Conservation (phyloP, 2,113 vertebrate species). For the Motacilla alba region DNA sequence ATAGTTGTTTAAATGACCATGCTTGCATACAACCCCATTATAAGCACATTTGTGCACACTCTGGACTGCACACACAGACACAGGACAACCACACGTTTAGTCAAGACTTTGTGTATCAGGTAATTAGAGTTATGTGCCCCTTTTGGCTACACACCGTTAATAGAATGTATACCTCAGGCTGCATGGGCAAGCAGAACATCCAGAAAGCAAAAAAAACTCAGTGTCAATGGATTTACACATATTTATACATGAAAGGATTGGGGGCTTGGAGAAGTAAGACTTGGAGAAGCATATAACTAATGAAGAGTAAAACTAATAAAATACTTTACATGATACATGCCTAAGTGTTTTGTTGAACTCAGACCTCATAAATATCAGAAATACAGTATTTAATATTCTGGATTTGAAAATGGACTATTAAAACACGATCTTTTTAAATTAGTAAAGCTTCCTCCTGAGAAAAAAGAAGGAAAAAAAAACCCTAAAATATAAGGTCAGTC, state of each 20-base stretch:
- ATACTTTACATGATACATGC: background rate
- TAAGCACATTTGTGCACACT: background rate
- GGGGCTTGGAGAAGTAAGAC: background rate
- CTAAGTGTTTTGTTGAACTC: background rate
- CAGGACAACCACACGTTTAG: background rate
- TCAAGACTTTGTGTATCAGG: background rate
- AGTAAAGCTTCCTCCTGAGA: background rate
- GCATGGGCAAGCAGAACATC: background rate
- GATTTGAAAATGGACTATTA: background rate
- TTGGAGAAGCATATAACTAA: background rate
- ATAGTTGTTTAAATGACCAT: background rate
- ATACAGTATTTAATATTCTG: background rate
- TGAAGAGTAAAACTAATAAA: background rate
- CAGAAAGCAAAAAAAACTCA: background rate
- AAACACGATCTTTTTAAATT: background rate
- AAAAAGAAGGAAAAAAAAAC: accelerated
- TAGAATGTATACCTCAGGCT: background rate
- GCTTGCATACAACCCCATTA: background rate
- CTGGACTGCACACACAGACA: background rate
- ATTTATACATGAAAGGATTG: background rate
- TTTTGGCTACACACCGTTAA: background rate
- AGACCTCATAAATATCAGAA: background rate
- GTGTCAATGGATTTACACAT: background rate
- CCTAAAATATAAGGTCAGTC: background rate
- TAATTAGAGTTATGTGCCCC: background rate